A percentile compares a stretch with the other conserved stretches of the same genome.
phyloP scores from a whole-genome alignment of 1,140 invertebrate genomes.

The Lutraria rhynchaena region DNA sequence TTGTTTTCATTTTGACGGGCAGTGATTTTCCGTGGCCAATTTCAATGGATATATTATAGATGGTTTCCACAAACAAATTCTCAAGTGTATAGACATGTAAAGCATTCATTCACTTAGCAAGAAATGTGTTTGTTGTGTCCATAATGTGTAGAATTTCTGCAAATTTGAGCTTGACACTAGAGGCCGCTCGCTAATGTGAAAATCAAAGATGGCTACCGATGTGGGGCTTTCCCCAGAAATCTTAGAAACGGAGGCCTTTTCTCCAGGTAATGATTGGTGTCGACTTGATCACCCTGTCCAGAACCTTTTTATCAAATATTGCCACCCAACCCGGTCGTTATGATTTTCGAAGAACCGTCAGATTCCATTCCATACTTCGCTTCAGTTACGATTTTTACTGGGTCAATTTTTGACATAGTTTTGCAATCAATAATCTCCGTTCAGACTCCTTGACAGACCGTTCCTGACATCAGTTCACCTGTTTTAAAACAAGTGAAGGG shows the following conservation, averaged over 20 bases:
- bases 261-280: slow-evolving; percentile 53
- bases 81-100: slow-evolving; percentile 42
- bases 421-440: slow-evolving; percentile 24
- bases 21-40: slow-evolving; percentile 58
- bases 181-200: slow-evolving; percentile 67
- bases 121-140: slow-evolving; percentile 45
- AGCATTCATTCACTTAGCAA: slow-evolving; percentile 17
- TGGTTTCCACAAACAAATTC: slow-evolving; percentile 14
- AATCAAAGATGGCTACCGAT: slow-evolving; percentile 68
- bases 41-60: slow-evolving; percentile 60
- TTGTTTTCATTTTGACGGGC: slow-evolving; percentile 64
- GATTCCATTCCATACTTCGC: no score
- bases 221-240: slow-evolving; percentile 66
- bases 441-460: not conserved
- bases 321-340: no score
- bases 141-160: slow-evolving; percentile 53
- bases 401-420: slow-evolving; percentile 31
- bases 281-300: no score
- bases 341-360: no score
- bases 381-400: not conserved
- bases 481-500: no score
- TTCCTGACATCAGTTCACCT: no score
- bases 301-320: no score
- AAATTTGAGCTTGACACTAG: slow-evolving; percentile 62
- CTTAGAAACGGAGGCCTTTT: slow-evolving; percentile 62